A percentile compares a stretch with the other conserved stretches of the same genome.
phyloP scores from a whole-genome alignment of 1,140 invertebrate genomes.

The Drosophila repleta region DNA sequence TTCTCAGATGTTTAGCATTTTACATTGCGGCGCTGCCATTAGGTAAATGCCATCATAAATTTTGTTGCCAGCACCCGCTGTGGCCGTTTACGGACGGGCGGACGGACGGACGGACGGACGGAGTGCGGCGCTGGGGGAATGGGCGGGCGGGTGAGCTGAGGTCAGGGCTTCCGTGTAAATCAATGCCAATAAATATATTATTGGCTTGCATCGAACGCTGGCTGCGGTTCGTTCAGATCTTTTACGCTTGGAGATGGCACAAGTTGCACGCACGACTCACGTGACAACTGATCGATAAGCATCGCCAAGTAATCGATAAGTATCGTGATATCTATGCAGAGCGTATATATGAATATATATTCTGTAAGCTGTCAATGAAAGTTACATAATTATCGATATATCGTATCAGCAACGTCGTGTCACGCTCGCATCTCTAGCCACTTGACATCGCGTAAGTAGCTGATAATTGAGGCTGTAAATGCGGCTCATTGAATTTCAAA shows the following conservation, averaged over 20 bases:
- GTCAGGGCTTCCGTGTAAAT: constrained; percentile 22
- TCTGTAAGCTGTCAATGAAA: too few relatives aligned
- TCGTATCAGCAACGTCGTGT: background rate
- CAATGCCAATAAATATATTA: constrained; percentile 74
- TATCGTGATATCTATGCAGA: too few relatives aligned
- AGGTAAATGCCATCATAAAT: constrained; percentile 77
- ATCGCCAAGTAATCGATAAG: too few relatives aligned
- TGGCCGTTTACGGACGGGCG: background rate
- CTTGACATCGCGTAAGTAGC: constrained; percentile 4
- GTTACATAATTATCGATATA: background rate
- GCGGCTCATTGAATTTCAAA: constrained; percentile 74
- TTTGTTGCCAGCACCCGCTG: constrained; percentile 41
- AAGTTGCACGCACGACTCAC: background rate
- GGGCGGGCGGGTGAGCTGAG: background rate
- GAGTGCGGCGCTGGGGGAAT: background rate
- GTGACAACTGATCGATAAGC: too few relatives aligned
- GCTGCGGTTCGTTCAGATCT: background rate
- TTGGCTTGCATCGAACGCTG: constrained; percentile 20
- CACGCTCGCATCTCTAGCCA: constrained; percentile 6
- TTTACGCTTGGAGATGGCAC: constrained; percentile 1
- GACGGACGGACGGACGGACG: background rate
- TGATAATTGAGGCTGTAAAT: constrained; percentile 42
- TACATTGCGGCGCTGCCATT: constrained; percentile 53
- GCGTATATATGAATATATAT: too few relatives aligned
- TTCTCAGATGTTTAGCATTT: constrained; percentile 56